Percentiles rank a stretch among this genome's conserved stretches.
Evolutionary conservation across 1,140 invertebrate species (phyloP).

Genomic region (Leptonema lineaticorne): DNA sequence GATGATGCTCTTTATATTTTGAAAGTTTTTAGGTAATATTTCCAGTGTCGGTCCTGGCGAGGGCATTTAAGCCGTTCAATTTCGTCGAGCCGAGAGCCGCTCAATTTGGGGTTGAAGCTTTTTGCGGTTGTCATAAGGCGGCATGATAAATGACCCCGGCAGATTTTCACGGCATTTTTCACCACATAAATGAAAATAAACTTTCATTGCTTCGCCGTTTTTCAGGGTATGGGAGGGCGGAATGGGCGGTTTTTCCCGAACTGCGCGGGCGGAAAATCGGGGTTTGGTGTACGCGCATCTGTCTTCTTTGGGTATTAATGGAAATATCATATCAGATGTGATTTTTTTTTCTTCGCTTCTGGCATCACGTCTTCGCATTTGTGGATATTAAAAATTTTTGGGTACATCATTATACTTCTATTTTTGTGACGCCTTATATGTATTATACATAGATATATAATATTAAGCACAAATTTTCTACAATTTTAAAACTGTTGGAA

Average conservation of each 20-base stretch:
- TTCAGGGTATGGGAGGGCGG: no score
- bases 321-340: constrained; percentile 1
- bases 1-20: no score
- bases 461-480: no score
- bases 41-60: neutral
- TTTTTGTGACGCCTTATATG: no score
- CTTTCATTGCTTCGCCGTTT: constrained; percentile 16
- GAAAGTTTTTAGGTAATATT: no score
- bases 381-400: no score
- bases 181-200: constrained; percentile 31
- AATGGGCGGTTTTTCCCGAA: no score
- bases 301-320: constrained; percentile 23
- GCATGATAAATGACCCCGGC: constrained; percentile 22
- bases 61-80: neutral
- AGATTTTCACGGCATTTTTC: constrained; percentile 28
- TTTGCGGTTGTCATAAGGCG: constrained; percentile 23
- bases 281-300: constrained; percentile 10
- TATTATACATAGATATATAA: no score
- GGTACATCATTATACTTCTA: no score
- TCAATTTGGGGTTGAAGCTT: constrained; percentile 20
- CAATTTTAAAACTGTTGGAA: no score
- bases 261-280: neutral
- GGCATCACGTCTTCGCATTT: no score
- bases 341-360: no score
- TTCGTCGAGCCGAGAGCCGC: neutral